Base-by-base conservation (phyloP, 2,888 invertebrate genomes). In the Callosobruchus maculatus region DNA sequence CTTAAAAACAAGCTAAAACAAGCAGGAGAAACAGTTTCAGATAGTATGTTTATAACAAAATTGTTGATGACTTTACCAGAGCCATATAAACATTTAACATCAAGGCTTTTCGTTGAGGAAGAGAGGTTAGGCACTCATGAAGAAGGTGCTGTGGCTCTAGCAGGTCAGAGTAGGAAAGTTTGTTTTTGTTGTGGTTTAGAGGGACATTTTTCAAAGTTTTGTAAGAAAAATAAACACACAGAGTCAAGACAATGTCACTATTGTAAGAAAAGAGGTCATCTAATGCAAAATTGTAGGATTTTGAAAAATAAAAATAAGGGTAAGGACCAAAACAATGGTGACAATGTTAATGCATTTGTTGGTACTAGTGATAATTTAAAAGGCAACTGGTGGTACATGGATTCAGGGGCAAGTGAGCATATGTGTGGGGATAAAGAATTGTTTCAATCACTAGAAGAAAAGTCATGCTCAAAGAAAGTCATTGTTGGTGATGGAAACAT, bases 41-140 rank as follows among this genome's bases (percentile, higher is more conserved):
- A 7, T 13, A 49, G 3, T 49, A 13, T 3, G 13, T 49, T 13
- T 49, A 13, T 49, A 13, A 49, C 26, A 77, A 75, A 74, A 80
- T n/a, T 80, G 76, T 18, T 79, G 9, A 78, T 76, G 20, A 79
- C 78, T 9, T 77, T 76, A 13, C 78, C 77, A 26, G 76, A 78
- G 20, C 13, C 72, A 22, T 74, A 72, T 26, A 77, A 78, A 72
- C 79, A 80, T 68, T 79, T 79, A 49, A 79, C 72, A 3, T 77
- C 77, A 9, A 70, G 79, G 21, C 30, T 78, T 26, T 67, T 78
- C n/a, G 67, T 77, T 0, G 79, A 80, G 67, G 77, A 78, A 74
- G 74, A 77, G 68, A 74, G 76, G 70, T 21, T 13, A 18, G 76
- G 74, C 70, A 74, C 75, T 21, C 0, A 7, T 13, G n/a, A n/a